Evolutionary conservation across 2,797 vertebrate species (phyloP).

Genomic region (Argyrosomus regius): DNA sequence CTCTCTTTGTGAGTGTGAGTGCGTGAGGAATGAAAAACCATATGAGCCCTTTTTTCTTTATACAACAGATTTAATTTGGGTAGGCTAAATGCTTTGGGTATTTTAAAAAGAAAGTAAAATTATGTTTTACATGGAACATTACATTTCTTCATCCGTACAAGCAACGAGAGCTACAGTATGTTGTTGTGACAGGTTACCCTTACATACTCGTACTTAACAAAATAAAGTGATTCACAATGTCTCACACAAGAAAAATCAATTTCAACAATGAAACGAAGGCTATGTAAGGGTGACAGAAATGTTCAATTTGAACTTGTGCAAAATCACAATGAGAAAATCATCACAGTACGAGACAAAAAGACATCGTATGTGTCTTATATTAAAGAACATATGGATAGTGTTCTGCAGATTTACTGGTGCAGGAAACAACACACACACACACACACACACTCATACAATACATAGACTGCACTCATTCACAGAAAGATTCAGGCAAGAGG

Average conservation of each 20-base stretch:
- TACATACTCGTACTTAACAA: conserved; percentile 2
- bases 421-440: conserved; percentile 9
- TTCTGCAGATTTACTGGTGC: conserved; percentile 13
- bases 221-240: neutral
- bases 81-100: conserved; percentile 41
- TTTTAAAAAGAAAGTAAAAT: conserved; percentile 40
- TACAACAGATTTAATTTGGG: conserved; percentile 65
- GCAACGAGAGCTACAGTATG: neutral
- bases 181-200: conserved; percentile 5
- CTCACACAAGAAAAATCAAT: neutral
- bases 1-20: neutral
- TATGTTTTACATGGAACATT: conserved; percentile 16
- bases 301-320: conserved; percentile 42
- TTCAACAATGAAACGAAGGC: conserved; percentile 35
- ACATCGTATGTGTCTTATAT: neutral
- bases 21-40: neutral
- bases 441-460: neutral
- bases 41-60: conserved; percentile 15
- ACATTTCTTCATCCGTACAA: conserved; percentile 16
- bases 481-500: conserved; percentile 26
- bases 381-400: conserved; percentile 8
- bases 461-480: conserved; percentile 17
- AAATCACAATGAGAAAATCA: conserved; percentile 43
- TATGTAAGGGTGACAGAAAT: neutral
- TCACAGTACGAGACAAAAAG: neutral